Conservation (phyloP, 2,888 invertebrate genomes). For the Platerodrilus igneus region DNA sequence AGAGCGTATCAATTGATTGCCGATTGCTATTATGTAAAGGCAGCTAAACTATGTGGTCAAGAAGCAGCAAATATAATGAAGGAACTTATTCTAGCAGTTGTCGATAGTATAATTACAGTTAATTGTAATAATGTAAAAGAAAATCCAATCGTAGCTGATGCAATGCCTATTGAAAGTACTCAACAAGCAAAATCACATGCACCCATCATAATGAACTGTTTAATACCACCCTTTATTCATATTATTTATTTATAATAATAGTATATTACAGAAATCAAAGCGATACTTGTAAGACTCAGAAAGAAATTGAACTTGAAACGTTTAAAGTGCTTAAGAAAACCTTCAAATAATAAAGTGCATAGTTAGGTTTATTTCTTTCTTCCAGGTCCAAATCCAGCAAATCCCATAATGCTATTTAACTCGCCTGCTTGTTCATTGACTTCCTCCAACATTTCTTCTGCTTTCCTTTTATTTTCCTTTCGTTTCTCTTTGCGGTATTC, state of each 20-base stretch:
- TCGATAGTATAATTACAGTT: constrained; percentile 36
- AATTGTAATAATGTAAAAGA: constrained; percentile 33
- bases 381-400: constrained; percentile 84
- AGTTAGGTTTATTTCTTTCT: constrained; percentile 69
- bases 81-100: constrained; percentile 37
- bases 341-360: too few relatives aligned
- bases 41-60: constrained; percentile 51
- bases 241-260: too few relatives aligned
- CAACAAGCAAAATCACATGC: too few relatives aligned
- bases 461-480: constrained; percentile 82
- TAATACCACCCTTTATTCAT: too few relatives aligned
- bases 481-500: constrained; percentile 83
- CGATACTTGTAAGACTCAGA: too few relatives aligned
- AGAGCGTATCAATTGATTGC: constrained; percentile 50
- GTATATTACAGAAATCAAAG: too few relatives aligned
- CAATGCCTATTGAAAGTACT: constrained; percentile 30
- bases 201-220: too few relatives aligned
- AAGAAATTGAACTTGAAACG: too few relatives aligned
- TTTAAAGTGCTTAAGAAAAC: too few relatives aligned
- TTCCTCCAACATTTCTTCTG: constrained; percentile 62
- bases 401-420: constrained; percentile 91
- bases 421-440: constrained; percentile 57
- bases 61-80: constrained; percentile 46
- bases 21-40: constrained; percentile 52
- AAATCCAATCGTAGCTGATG: constrained; percentile 33